Conservation (phyloP, 1,140 invertebrate species). For the Papilio polytes region DNA sequence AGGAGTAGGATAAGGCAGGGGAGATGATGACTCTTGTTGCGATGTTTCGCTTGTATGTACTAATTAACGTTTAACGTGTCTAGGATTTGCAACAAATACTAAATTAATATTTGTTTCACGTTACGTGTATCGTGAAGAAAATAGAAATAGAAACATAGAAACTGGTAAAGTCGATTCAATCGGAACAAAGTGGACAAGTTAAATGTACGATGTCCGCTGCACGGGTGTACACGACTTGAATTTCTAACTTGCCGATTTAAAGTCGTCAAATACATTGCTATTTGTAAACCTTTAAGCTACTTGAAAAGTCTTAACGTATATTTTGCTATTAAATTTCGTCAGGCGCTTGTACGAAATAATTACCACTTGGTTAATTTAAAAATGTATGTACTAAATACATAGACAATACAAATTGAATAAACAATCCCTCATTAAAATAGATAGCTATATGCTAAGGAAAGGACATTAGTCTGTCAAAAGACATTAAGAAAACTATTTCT, state of each 20-base stretch:
- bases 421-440: no score
- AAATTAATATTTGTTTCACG: neutral
- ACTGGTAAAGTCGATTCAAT: slow-evolving; percentile 15
- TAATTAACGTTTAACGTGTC: no score
- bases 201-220: slow-evolving; percentile 25
- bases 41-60: no score
- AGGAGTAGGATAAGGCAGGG: no score
- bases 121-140: neutral
- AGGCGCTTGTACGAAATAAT: neutral
- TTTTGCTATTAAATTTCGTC: neutral
- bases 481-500: no score
- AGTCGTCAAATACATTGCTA: slow-evolving; percentile 3
- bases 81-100: neutral
- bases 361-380: neutral
- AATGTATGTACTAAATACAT: neutral
- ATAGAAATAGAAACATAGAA: neutral
- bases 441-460: no score
- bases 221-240: slow-evolving; percentile 14
- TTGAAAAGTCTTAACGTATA: neutral
- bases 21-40: no score
- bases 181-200: slow-evolving; percentile 23
- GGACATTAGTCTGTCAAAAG: no score
- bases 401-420: no score
- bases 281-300: neutral
- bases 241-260: slow-evolving; percentile 8